Conservation (phyloP, 2,113 vertebrate genomes). For the Rhinolophus ferrumequinum region DNA sequence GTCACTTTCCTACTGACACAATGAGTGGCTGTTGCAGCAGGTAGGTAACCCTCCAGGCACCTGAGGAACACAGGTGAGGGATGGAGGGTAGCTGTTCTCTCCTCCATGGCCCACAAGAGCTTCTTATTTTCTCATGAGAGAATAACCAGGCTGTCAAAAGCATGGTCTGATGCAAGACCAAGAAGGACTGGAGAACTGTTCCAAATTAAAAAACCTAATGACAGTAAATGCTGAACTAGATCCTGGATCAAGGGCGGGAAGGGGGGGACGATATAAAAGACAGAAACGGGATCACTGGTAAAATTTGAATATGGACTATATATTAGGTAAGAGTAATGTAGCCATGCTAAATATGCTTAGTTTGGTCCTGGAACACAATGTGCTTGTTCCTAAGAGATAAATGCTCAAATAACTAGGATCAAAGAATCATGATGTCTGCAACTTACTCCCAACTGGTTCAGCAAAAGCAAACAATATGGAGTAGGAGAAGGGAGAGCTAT, state of each 20-base stretch:
- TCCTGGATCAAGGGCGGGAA: background rate
- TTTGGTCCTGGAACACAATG: background rate
- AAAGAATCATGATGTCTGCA: background rate
- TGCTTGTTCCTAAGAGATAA: background rate
- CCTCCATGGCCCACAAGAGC: background rate
- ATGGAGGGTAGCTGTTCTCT: background rate
- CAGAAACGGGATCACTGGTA: background rate
- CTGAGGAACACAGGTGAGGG: background rate
- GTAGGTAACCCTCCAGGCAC: background rate
- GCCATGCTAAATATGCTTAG: background rate
- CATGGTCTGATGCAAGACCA: background rate
- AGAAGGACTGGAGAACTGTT: background rate
- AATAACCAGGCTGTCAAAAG: background rate
- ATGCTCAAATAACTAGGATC: background rate
- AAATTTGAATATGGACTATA: background rate
- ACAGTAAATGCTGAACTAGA: background rate
- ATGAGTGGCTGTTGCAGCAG: background rate
- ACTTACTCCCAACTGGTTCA: background rate
- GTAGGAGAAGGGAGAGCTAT: background rate
- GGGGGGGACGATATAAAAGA: background rate
- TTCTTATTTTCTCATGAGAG: background rate
- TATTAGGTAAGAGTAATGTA: background rate
- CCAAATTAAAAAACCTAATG: background rate
- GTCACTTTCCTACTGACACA: background rate
- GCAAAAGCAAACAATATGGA: background rate